These are phyloP conservation scores for Mastigias papua DNA, from an alignment of 30 jellyfish, hydroid and myxozoan genomes.

Conservation along the genomic window DNA sequence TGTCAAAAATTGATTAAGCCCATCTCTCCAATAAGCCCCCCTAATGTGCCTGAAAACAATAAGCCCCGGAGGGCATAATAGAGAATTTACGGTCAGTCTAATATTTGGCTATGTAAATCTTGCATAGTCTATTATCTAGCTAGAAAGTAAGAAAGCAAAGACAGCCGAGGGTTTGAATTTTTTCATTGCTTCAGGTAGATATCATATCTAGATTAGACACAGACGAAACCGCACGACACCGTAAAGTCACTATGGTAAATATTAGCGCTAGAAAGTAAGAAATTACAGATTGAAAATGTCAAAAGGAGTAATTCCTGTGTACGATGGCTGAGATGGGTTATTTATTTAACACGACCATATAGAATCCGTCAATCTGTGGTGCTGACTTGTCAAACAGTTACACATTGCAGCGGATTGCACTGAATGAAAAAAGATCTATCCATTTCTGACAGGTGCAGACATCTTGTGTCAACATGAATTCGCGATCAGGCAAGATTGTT, in stretches of 20 bases:
- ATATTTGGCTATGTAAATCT: neutral
- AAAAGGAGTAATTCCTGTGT: conserved; percentile 28
- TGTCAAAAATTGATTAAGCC: too few relatives aligned
- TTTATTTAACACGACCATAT: conserved; percentile 37
- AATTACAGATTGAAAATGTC: conserved; percentile 29
- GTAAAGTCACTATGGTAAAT: conserved; percentile 25
- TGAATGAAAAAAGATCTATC: conserved; percentile 69
- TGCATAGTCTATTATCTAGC: neutral
- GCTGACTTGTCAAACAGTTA: conserved; percentile 70
- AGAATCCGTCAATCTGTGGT: conserved; percentile 47
- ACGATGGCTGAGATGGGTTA: conserved; percentile 45
- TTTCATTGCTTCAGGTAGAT: conserved; percentile 15
- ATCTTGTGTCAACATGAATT: conserved; percentile 83
- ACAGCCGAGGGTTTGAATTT: conserved; percentile 7
- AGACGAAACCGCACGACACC: conserved; percentile 50
- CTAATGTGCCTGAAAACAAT: too few relatives aligned
- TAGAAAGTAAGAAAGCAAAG: conserved; percentile 1
- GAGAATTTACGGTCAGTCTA: too few relatives aligned
- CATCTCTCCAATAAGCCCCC: too few relatives aligned
- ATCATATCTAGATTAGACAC: conserved; percentile 47
- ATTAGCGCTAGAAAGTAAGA: conserved; percentile 29
- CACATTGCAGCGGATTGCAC: conserved; percentile 66
- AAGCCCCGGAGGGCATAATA: too few relatives aligned
- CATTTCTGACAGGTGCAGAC: conserved; percentile 75
- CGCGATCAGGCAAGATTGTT: conserved; percentile 65